A percentile compares a stretch with the other conserved stretches of the same genome.
These are phyloP conservation scores for Bovichtus variegatus DNA, from an alignment of 2,797 vertebrate species.

Conservation along the genomic window DNA sequence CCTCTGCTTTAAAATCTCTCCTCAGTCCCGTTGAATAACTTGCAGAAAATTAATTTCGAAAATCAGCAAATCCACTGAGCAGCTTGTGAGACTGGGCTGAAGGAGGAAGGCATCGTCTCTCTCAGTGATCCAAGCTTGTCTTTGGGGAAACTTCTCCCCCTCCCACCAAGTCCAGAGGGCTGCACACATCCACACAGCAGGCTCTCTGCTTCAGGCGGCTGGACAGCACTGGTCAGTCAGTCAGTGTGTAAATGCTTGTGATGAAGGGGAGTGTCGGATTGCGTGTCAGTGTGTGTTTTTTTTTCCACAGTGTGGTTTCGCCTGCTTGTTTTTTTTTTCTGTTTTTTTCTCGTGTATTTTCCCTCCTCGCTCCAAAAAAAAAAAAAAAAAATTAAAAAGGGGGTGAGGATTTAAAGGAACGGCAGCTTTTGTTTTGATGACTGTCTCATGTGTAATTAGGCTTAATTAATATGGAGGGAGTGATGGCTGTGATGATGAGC, in stretches of 20 bases:
- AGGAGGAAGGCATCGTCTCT: constrained; percentile 81
- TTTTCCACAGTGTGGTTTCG: constrained; percentile 37
- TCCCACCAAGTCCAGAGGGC: constrained; percentile 75
- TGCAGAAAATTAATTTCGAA: constrained; percentile 55
- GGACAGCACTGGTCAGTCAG: constrained; percentile 46
- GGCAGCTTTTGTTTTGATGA: constrained; percentile 64
- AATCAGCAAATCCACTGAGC: constrained; percentile 84
- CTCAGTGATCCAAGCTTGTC: constrained; percentile 74
- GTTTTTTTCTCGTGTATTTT: constrained; percentile 27
- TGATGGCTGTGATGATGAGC: constrained; percentile 1
- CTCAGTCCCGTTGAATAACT: constrained; percentile 75
- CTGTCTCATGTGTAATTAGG: constrained; percentile 49
- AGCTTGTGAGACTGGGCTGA: constrained; percentile 67
- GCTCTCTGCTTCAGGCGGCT: constrained; percentile 55
- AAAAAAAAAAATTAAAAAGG: constrained; percentile 28
- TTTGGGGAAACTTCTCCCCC: constrained; percentile 83
- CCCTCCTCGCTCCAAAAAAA: constrained; percentile 63
- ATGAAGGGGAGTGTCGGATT: constrained; percentile 45
- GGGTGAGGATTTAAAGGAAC: constrained; percentile 77
- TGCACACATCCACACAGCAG: constrained; percentile 76
- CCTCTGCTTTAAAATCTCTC: constrained; percentile 80
- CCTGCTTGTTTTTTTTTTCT: constrained; percentile 8
- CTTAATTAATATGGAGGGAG: constrained; percentile 39
- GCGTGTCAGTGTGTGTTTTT: constrained; percentile 27
- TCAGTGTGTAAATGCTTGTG: constrained; percentile 53